Evolutionary conservation across 2,113 vertebrate genomes (phyloP), one percentile per base, ranked within the genome.

Genomic region (Cnemophilus loriae): DNA sequence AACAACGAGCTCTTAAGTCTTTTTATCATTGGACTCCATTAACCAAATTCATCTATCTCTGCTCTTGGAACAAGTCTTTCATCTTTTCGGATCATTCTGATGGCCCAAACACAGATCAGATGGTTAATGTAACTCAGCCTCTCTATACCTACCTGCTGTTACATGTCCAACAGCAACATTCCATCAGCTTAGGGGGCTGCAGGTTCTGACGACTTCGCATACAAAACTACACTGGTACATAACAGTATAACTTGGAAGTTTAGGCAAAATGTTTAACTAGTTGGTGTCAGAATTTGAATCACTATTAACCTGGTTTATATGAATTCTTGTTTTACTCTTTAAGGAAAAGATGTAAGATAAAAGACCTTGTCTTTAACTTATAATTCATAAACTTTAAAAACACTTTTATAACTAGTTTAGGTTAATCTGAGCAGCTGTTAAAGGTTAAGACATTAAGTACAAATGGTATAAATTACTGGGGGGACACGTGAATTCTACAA

Each of bases 171-270:
- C 7, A 76, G 10, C 11, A 57, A 24, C 21, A 44, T 12, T 37
- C 39, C 20, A 46, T 30, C 47, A 79, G 21, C 2, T 56, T 7
- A 52, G 18, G 19, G 27, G 9, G 2, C 17, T 80, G 15, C 41
- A 56, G n/a, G 23, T 5, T 47, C 56, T 60, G 35, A 47, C 56
- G 64, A 64, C 9, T 12, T 11, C 2, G 37, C 0, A 0, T 18
- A 50, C 20, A 71, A 76, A 93, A 49, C 16, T 35, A 44, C 18
- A 44, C 7, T 23, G 24, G 5, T 37, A 32, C 10, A 20, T 6
- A 49, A 53, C 59, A 53, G 8, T 42, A 6, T 59, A 52, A n/a
- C 6, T 33, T 53, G 20, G n/a, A 89, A 83, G 35, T 74, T 73
- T 21, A 61, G 13, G 32, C 47, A 77, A 63, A 56, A 59, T 19